A percentile compares a stretch with the other conserved stretches of the same genome.
These are phyloP conservation scores for Ahaetulla prasina DNA, from an alignment of 2,113 vertebrate species.

Conservation along the genomic window DNA sequence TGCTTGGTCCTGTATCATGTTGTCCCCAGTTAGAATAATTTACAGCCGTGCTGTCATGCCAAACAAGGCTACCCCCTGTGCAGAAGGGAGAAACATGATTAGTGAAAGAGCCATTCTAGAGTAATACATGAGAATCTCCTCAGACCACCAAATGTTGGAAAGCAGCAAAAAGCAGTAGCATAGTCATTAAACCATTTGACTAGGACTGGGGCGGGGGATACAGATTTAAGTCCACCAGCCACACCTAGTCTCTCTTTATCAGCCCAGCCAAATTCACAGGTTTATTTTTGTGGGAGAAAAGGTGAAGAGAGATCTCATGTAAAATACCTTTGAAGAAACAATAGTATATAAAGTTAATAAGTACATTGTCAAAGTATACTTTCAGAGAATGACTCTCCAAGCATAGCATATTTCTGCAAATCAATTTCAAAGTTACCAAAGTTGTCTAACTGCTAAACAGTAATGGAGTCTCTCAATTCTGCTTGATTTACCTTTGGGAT, in stretches of 20 bases:
- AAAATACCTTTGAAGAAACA: not conserved
- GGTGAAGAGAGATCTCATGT: not conserved
- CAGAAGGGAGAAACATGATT: not conserved
- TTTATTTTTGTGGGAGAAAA: not conserved
- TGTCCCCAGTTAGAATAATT: conserved; percentile 93
- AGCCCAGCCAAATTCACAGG: not conserved
- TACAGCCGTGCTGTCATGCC: conserved; percentile 82
- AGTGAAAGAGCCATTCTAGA: not conserved
- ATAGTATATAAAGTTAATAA: not conserved
- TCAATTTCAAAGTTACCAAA: not conserved
- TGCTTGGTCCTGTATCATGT: conserved; percentile 80
- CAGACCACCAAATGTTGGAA: not conserved
- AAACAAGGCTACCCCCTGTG: conserved; percentile 82
- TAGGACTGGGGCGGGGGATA: not conserved
- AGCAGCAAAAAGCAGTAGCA: not conserved
- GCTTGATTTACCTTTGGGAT: conserved; percentile 78
- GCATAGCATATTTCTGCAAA: not conserved
- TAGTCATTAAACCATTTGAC: not conserved
- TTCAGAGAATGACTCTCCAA: not conserved
- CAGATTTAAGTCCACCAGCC: not conserved
- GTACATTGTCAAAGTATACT: not conserved
- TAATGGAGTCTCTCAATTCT: not conserved
- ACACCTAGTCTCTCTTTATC: not conserved
- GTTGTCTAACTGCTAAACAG: not conserved
- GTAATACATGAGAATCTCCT: not conserved